Conservation (phyloP, 2,797 vertebrate genomes). For the Arvicola amphibius region DNA sequence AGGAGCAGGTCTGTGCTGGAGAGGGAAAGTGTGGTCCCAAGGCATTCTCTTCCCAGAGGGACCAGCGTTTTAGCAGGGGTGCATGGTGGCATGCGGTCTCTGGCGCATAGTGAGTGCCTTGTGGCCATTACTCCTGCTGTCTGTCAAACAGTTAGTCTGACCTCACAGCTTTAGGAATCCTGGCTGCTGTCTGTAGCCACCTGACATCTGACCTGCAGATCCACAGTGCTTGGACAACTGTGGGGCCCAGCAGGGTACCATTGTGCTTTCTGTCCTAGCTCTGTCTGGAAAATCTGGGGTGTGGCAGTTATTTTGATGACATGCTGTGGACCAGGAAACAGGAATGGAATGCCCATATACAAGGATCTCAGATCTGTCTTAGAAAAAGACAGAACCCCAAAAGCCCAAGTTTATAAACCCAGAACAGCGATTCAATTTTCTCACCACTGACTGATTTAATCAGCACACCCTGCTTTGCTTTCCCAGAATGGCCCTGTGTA, state of each 20-base stretch:
- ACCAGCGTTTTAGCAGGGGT: neutral
- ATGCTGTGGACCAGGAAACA: neutral
- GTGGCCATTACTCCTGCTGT: neutral
- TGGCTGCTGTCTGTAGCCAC: neutral
- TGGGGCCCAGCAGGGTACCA: rapidly evolving
- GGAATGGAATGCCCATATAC: neutral
- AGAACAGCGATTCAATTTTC: neutral
- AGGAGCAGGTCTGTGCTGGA: neutral
- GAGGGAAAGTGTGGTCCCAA: neutral
- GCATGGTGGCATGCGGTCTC: rapidly evolving
- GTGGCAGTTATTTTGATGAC: neutral
- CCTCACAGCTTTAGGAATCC: neutral
- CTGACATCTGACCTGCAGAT: neutral
- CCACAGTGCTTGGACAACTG: too few species aligned
- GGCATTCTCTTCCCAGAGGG: rapidly evolving
- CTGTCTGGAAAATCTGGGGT: neutral
- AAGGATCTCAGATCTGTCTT: too few species aligned
- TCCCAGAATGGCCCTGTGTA: neutral
- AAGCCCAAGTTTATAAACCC: neutral
- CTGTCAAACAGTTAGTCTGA: neutral
- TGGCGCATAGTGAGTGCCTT: too few species aligned
- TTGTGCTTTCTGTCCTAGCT: neutral
- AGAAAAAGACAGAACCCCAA: neutral
- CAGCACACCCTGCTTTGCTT: neutral
- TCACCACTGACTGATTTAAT: neutral